Base-by-base conservation (phyloP, 2,113 vertebrate genomes). In the Melanerpes formicivorus region DNA sequence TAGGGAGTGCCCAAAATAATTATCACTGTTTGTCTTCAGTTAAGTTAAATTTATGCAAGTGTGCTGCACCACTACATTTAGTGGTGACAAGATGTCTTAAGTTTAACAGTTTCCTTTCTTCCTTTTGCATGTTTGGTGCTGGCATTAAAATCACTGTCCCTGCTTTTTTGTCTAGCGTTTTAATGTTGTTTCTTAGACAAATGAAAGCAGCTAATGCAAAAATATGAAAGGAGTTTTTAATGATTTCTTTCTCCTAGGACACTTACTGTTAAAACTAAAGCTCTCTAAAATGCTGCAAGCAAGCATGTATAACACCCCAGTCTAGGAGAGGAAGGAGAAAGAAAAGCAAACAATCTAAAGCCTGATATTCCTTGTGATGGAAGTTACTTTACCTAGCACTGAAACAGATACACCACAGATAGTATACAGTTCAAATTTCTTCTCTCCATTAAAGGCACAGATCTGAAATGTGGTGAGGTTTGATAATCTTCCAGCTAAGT, bases 1-100 rank as follows among this genome's bases (percentile, higher is more conserved):
- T 78, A 15, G 84, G 77, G 63, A 90, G 60, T n/a, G 40, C 64
- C 95, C 85, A 82, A 93, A 87, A 93, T 94, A 81, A 95, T 94
- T 93, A 93, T 87, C 88, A 83, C 87, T 2, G 22, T 90, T 96
- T 93, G 67, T 92, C 79, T 90, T 44, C 74, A 72, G 64, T 69
- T 90, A 84, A 94, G 86, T 66, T 94, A 65, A 90, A 95, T 92
- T 95, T 90, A 79, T 94, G 32, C 34, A 62, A 96, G 81, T 44
- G 79, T 54, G 34, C 70, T 87, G 82, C 18, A 88, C 0, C 2
- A 86, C 37, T 65, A 62, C 50, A 54, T 63, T 90, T 78, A 91
- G 62, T 40, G 74, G 59, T 91, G 85, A 95, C 89, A 94, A 93
- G 70, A 75, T 52, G 69, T 80, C 70, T 90, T 22, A 80, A 81